Evolutionary conservation across 2,888 invertebrate genomes (phyloP).

Genomic region (Encarsia formosa): DNA sequence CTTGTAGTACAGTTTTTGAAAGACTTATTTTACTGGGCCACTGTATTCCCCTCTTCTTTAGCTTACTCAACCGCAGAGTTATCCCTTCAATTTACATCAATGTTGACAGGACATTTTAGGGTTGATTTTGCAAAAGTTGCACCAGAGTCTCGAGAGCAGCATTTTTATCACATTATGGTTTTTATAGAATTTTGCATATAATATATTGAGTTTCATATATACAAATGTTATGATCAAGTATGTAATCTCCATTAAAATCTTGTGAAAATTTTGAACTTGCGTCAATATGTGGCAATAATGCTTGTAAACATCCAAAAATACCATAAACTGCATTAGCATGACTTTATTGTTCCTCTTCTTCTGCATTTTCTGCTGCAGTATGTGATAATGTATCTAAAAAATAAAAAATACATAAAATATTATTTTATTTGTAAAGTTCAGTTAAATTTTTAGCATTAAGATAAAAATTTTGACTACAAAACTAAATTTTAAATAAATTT

Average conservation of each 20-base stretch:
- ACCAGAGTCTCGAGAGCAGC: slow-evolving; percentile 72
- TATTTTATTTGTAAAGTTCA: background rate
- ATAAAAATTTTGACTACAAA: background rate
- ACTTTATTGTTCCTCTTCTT: slow-evolving; percentile 23
- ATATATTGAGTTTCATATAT: slow-evolving; percentile 73
- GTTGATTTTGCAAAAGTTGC: slow-evolving; percentile 55
- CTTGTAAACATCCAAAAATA: slow-evolving; percentile 62
- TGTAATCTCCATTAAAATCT: slow-evolving; percentile 32
- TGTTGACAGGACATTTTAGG: slow-evolving; percentile 48
- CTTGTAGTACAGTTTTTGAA: slow-evolving; percentile 35
- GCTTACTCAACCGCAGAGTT: slow-evolving; percentile 38
- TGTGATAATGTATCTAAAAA: slow-evolving; percentile 30
- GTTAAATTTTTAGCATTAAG: too few relatives aligned
- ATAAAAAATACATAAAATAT: slow-evolving; percentile 10
- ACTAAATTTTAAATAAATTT: background rate
- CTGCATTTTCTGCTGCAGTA: slow-evolving; percentile 22
- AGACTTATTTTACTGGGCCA: slow-evolving; percentile 37
- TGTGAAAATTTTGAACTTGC: slow-evolving; percentile 16
- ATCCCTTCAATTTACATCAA: slow-evolving; percentile 53
- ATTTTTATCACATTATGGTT: slow-evolving; percentile 88
- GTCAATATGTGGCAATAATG: slow-evolving; percentile 58
- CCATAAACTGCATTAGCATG: slow-evolving; percentile 68
- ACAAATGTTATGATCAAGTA: slow-evolving; percentile 53
- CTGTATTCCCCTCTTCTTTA: slow-evolving; percentile 24
- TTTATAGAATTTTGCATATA: slow-evolving; percentile 61